Conservation (phyloP, 2,113 vertebrate genomes). For the Ceratotherium simum region DNA sequence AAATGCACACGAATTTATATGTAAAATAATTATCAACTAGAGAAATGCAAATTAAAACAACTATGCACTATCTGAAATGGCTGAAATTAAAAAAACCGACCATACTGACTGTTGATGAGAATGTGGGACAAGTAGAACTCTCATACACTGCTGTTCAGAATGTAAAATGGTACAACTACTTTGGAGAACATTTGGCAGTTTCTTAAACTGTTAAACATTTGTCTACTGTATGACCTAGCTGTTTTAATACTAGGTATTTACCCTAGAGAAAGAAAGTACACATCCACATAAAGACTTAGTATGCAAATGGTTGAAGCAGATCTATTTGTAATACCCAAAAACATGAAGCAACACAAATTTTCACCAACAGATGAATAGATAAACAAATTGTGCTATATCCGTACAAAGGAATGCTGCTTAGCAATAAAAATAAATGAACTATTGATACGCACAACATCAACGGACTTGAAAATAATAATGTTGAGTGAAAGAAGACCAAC, state of each 20-base stretch:
- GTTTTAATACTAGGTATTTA: not conserved
- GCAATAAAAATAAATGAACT: not conserved
- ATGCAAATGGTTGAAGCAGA: not conserved
- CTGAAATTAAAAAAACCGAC: not conserved
- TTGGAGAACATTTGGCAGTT: not conserved
- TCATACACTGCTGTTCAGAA: not conserved
- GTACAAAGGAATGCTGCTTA: not conserved
- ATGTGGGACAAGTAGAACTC: not conserved
- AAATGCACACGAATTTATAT: not conserved
- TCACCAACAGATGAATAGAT: not conserved
- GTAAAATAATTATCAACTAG: not conserved
- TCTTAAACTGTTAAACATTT: not conserved
- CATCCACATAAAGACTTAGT: not conserved
- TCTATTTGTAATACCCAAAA: not conserved
- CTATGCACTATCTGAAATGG: fast-evolving
- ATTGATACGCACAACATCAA: not conserved
- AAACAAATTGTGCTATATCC: not conserved
- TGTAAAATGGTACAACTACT: not conserved
- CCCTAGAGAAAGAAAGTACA: not conserved
- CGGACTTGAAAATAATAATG: not conserved
- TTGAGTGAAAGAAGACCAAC: not conserved
- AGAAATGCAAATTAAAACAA: not conserved
- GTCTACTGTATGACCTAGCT: not conserved
- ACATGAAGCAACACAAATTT: not conserved
- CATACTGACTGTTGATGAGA: not conserved